Evolutionary conservation across 2,888 invertebrate genomes (phyloP).

Genomic region (Frankliniella intonsa): DNA sequence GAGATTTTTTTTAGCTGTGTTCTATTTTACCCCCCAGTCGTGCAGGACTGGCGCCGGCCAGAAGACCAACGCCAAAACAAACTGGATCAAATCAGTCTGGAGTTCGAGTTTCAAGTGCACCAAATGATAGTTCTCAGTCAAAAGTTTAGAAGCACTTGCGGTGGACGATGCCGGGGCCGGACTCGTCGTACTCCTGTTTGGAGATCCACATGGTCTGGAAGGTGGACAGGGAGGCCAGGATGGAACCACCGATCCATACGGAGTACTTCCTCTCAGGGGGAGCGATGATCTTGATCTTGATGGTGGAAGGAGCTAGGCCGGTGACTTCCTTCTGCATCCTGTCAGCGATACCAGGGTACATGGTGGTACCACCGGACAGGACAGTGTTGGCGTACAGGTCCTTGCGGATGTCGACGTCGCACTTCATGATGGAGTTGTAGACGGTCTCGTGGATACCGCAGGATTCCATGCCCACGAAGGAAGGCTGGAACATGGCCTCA

Average conservation of each 20-base stretch:
- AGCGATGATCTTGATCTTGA: constrained; percentile 93
- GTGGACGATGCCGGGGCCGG: constrained; percentile 71
- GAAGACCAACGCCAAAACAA: neutral
- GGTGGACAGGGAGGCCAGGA: constrained; percentile 81
- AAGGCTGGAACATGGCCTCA: constrained; percentile 61
- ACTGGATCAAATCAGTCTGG: neutral
- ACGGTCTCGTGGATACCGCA: constrained; percentile 91
- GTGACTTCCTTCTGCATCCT: constrained; percentile 88
- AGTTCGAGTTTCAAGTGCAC: constrained; percentile 13
- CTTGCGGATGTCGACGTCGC: constrained; percentile 92
- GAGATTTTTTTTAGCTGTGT: too few species aligned
- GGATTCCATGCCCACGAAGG: constrained; percentile 79
- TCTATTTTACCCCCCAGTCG: too few species aligned
- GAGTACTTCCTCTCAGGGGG: constrained; percentile 88
- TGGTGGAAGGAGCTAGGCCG: constrained; percentile 82
- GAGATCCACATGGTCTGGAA: constrained; percentile 93
- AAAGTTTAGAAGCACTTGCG: constrained; percentile 64
- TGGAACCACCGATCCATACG: constrained; percentile 87
- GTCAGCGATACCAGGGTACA: constrained; percentile 87
- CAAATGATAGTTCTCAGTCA: neutral
- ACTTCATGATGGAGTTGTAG: constrained; percentile 97
- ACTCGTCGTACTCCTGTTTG: constrained; percentile 85
- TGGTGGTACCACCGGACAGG: constrained; percentile 84
- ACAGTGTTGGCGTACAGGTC: constrained; percentile 91
- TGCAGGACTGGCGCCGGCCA: too few species aligned